phyloP scores from a whole-genome alignment of 2,797 vertebrate genomes.

The Neostethus bicornis region DNA sequence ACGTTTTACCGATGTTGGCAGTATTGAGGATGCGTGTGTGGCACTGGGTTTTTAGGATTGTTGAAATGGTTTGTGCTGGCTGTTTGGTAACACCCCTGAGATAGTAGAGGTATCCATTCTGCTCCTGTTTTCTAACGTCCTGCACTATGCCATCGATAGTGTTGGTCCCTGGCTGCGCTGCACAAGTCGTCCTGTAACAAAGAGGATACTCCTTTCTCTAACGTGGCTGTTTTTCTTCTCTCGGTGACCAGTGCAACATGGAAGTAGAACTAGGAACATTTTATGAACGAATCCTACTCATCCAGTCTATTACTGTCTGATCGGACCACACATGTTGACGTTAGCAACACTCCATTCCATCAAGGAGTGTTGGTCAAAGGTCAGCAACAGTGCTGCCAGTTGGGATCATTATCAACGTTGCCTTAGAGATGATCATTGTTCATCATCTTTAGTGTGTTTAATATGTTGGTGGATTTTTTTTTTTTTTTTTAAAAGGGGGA shows the following conservation, averaged over 20 bases:
- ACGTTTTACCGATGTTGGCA: conserved; percentile 69
- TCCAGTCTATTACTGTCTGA: conserved; percentile 38
- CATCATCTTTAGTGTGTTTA: conserved; percentile 60
- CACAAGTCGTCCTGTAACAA: conserved; percentile 53
- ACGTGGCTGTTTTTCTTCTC: conserved; percentile 50
- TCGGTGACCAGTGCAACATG: conserved; percentile 68
- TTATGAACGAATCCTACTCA: conserved; percentile 56
- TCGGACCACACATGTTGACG: conserved; percentile 44
- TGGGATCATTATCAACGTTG: conserved; percentile 59
- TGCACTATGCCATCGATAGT: conserved; percentile 46
- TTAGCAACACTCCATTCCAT: conserved; percentile 47
- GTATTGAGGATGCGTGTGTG: conserved; percentile 73
- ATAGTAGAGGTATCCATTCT: conserved; percentile 73
- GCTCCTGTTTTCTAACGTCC: conserved; percentile 57
- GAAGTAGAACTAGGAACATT: conserved; percentile 63
- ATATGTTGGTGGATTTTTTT: too few species aligned
- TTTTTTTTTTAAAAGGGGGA: conserved; percentile 46
- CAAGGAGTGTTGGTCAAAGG: conserved; percentile 53
- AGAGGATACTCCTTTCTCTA: conserved; percentile 56
- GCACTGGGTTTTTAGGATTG: conserved; percentile 61
- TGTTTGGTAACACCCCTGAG: conserved; percentile 79
- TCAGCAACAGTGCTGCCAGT: conserved; percentile 45
- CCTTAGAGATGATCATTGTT: conserved; percentile 62
- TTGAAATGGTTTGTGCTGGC: conserved; percentile 77
- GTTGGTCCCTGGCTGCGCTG: conserved; percentile 67